These are phyloP conservation scores for Craniophora ligustri DNA, from an alignment of 2,888 invertebrate species.

Conservation along the genomic window DNA sequence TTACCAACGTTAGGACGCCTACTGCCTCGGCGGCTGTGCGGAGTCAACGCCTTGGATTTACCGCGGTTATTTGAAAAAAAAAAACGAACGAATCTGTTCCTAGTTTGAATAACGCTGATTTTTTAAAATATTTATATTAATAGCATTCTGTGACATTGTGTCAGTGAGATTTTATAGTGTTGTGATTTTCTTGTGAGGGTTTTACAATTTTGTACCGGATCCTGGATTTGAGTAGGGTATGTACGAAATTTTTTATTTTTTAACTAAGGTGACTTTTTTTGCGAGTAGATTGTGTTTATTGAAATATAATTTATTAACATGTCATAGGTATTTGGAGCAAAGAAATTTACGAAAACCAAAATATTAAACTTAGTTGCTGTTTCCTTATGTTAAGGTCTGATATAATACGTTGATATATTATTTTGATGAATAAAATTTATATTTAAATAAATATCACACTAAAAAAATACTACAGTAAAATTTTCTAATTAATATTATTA, in stretches of 20 bases:
- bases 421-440: too few relatives aligned
- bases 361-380: too few relatives aligned
- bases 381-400: too few relatives aligned
- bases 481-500: too few relatives aligned
- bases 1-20: slow-evolving; percentile 71
- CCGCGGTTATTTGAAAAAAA: slow-evolving; percentile 66
- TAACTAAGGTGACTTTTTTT: neutral
- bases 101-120: slow-evolving; percentile 20
- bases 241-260: slow-evolving; percentile 10
- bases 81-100: slow-evolving; percentile 11
- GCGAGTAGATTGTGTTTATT: too few relatives aligned
- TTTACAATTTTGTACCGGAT: slow-evolving; percentile 11
- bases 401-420: too few relatives aligned
- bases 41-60: slow-evolving; percentile 46
- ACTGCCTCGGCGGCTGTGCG: slow-evolving; percentile 36
- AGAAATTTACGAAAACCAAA: too few relatives aligned
- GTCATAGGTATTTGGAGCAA: too few relatives aligned
- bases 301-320: too few relatives aligned
- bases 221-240: slow-evolving; percentile 46
- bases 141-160: slow-evolving; percentile 7
- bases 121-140: slow-evolving; percentile 20
- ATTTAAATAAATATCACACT: too few relatives aligned
- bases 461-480: too few relatives aligned
- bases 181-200: slow-evolving; percentile 42
- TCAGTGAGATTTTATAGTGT: slow-evolving; percentile 27